A percentile compares a stretch with the other conserved stretches of the same genome.
Evolutionary conservation across 2,888 invertebrate genomes (phyloP).

Genomic region (Reticulitermes lucifugus): DNA sequence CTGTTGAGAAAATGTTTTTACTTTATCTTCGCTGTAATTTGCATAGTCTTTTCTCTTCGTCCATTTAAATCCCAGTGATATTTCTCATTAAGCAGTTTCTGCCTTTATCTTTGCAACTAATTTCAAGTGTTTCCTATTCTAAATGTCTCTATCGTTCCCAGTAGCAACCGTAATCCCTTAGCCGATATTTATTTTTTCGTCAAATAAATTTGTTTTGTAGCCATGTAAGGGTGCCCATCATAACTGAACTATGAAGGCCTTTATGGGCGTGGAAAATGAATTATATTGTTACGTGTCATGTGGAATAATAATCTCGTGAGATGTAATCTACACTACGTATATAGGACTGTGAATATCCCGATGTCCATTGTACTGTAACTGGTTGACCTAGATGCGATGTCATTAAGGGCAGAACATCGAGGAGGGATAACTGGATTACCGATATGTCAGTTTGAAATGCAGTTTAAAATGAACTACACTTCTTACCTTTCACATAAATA

Average conservation of each 20-base stretch:
- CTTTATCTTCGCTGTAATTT: too few species aligned
- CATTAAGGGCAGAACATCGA: too few species aligned
- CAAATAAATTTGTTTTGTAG: slow-evolving; percentile 12
- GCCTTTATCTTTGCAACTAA: background rate
- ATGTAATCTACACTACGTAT: background rate
- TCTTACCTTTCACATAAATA: too few species aligned
- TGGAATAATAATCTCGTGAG: too few species aligned
- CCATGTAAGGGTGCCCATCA: background rate
- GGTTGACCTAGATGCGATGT: too few species aligned
- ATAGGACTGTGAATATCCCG: too few species aligned
- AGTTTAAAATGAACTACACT: too few species aligned
- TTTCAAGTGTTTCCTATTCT: background rate
- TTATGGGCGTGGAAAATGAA: background rate
- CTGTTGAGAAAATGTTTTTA: too few species aligned
- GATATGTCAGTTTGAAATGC: too few species aligned
- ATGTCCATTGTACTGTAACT: too few species aligned
- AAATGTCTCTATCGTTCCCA: background rate
- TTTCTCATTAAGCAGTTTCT: background rate
- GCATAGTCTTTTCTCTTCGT: background rate
- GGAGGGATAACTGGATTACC: too few species aligned
- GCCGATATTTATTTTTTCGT: background rate
- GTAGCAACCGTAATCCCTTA: background rate
- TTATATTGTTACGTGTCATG: background rate
- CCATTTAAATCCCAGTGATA: background rate
- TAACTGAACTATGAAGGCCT: background rate